Evolutionary conservation across 2,113 vertebrate genomes (phyloP).

Genomic region (Lampris incognitus): DNA sequence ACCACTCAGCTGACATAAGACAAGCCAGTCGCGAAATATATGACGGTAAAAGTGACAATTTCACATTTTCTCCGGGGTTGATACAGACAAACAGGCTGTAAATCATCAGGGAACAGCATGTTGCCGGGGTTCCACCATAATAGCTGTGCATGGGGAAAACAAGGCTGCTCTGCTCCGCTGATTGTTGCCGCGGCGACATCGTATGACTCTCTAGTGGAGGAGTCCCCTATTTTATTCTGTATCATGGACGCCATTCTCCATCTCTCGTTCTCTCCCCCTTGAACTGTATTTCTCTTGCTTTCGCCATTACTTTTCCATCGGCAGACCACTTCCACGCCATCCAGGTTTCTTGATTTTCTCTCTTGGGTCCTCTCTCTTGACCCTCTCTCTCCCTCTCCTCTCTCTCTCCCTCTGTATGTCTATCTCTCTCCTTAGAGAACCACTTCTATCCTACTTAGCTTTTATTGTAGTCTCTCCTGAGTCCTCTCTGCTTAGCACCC

Average conservation of each 20-base stretch:
- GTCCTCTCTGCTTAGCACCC: constrained; percentile 10
- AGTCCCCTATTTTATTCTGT: constrained; percentile 54
- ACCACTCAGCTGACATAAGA: constrained; percentile 4
- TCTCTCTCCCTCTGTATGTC: constrained; percentile 38
- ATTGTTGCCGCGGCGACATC: constrained; percentile 24
- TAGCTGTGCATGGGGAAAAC: not conserved
- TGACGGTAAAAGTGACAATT: constrained; percentile 1
- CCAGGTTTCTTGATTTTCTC: constrained; percentile 51
- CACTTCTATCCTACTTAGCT: constrained; percentile 63
- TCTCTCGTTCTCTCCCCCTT: constrained; percentile 12
- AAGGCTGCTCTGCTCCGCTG: constrained; percentile 26
- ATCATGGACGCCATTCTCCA: constrained; percentile 33
- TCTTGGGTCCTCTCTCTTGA: constrained; percentile 46
- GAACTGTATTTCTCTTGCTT: constrained; percentile 16
- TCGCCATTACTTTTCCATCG: not conserved
- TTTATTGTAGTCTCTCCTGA: constrained; percentile 50
- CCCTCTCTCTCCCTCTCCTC: constrained; percentile 32
- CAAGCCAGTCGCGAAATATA: not conserved
- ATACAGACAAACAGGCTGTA: constrained; percentile 31
- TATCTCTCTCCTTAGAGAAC: constrained; percentile 49
- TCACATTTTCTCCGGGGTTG: constrained; percentile 7
- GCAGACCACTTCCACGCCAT: constrained; percentile 23
- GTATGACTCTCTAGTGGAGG: constrained; percentile 32
- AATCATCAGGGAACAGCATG: not conserved
- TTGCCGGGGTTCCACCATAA: not conserved